These are phyloP conservation scores for Psittacula derbiana DNA, from an alignment of 2,797 vertebrate genomes.

Conservation along the genomic window DNA sequence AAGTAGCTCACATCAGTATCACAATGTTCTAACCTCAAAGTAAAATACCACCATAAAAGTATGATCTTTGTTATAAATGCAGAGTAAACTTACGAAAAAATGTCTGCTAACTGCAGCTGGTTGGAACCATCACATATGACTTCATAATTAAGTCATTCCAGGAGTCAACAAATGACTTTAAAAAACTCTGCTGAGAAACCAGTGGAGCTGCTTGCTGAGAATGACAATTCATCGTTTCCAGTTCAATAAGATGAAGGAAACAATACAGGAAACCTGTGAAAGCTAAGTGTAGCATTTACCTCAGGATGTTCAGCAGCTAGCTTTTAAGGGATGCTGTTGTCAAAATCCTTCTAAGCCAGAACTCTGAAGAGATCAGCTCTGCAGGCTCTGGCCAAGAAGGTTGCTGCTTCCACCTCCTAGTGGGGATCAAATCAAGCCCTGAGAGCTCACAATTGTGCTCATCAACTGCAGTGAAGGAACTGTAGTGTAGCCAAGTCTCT, in stretches of 20 bases:
- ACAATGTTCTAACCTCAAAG: neutral
- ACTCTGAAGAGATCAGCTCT: neutral
- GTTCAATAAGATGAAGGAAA: neutral
- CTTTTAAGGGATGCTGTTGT: neutral
- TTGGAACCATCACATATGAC: neutral
- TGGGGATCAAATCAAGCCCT: neutral
- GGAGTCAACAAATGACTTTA: neutral
- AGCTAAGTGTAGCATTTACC: neutral
- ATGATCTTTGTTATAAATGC: neutral
- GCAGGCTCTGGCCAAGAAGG: neutral
- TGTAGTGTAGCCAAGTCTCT: neutral
- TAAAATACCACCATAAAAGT: neutral
- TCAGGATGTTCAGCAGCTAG: neutral
- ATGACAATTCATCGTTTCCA: neutral
- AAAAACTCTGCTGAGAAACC: neutral
- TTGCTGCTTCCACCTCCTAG: neutral
- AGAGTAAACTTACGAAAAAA: neutral
- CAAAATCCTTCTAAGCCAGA: neutral
- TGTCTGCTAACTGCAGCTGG: neutral
- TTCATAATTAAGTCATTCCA: neutral
- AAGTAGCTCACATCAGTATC: fast-evolving
- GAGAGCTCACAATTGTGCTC: neutral
- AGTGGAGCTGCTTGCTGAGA: neutral
- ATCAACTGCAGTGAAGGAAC: neutral
- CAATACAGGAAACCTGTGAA: neutral